Evolutionary conservation across 2,113 vertebrate species (phyloP).

Genomic region (Chrysemys picta): DNA sequence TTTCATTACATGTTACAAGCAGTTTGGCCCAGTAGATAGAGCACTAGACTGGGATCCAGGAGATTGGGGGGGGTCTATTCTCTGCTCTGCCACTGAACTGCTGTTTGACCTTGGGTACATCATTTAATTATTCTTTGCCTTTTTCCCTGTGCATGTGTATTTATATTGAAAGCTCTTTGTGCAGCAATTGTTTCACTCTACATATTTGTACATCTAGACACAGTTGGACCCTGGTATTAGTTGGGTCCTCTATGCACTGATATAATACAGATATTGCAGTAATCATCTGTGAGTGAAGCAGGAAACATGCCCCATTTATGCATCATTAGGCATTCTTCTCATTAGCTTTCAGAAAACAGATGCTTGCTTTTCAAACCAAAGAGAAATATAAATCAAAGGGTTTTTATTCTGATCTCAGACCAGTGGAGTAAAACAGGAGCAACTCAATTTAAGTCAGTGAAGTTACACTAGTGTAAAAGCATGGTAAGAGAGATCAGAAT

Average conservation of each 20-base stretch:
- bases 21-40: background rate
- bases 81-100: background rate
- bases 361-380: background rate
- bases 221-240: background rate
- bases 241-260: background rate
- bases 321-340: background rate
- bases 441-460: background rate
- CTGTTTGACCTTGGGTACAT: accelerated
- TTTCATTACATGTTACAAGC: background rate
- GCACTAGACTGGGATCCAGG: background rate
- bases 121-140: background rate
- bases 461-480: background rate
- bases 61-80: background rate
- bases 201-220: background rate
- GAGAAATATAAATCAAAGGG: background rate
- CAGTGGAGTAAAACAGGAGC: background rate
- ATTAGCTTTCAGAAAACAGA: background rate
- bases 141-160: background rate
- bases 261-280: background rate
- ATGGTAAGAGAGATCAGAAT: background rate
- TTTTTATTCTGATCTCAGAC: background rate
- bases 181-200: background rate
- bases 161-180: background rate
- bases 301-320: background rate
- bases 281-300: background rate